phyloP scores from a whole-genome alignment of 2,888 invertebrate genomes.

The Orgyia antiqua region DNA sequence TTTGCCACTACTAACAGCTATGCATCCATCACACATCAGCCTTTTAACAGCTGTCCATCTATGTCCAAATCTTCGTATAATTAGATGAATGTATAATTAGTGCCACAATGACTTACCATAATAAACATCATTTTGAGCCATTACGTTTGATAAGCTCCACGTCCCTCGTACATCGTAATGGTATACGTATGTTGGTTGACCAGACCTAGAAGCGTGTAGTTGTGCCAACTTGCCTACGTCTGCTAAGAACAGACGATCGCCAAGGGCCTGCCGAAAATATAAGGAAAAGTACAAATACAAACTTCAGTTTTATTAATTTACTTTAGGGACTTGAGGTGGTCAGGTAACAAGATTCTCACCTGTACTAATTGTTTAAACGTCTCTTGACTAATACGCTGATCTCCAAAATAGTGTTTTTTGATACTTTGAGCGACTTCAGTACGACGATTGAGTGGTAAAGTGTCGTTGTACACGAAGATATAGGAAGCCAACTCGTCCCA shows the following conservation, averaged over 20 bases:
- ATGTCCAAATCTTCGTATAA: too few species aligned
- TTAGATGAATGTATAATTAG: too few species aligned
- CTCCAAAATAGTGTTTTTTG: constrained; percentile 73
- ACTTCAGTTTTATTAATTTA: background rate
- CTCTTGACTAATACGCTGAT: constrained; percentile 64
- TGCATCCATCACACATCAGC: too few species aligned
- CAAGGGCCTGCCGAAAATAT: constrained; percentile 63
- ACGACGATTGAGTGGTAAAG: constrained; percentile 63
- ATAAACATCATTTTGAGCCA: background rate
- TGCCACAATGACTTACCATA: background rate
- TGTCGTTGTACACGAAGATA: constrained; percentile 80
- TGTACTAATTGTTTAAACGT: constrained; percentile 59
- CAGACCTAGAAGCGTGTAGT: constrained; percentile 73
- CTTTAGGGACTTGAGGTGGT: too few species aligned
- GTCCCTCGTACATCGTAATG: constrained; percentile 80
- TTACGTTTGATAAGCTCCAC: constrained; percentile 74
- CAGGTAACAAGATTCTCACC: too few species aligned
- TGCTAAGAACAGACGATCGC: constrained; percentile 81
- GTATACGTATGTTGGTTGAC: constrained; percentile 81
- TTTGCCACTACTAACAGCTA: too few species aligned
- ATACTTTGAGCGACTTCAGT: constrained; percentile 68
- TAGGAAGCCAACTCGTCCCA: constrained; percentile 80
- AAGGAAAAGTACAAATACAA: background rate
- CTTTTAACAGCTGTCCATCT: too few species aligned
- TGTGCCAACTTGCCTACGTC: constrained; percentile 80